These are phyloP conservation scores for Rhagoletis pomonella DNA, from an alignment of 1,140 invertebrate species.

Conservation along the genomic window DNA sequence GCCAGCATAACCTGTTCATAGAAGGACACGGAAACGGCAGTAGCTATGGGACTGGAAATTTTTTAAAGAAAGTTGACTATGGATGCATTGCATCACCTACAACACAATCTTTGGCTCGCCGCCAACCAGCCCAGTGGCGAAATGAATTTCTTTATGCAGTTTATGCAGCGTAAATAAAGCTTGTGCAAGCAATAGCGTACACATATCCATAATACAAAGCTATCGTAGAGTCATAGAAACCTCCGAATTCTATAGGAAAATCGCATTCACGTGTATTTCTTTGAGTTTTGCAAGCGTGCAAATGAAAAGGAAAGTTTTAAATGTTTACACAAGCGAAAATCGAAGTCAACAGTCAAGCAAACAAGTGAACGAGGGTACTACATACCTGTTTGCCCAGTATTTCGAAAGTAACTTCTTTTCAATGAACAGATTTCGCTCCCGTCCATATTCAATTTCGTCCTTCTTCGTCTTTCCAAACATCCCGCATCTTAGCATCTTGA, in stretches of 20 bases:
- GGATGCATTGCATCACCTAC: neutral
- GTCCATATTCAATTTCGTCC: neutral
- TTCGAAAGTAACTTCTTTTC: too few species aligned
- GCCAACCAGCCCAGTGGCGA: neutral
- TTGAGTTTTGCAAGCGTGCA: neutral
- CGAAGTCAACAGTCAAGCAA: neutral
- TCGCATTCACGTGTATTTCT: neutral
- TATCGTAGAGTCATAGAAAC: neutral
- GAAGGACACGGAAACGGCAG: neutral
- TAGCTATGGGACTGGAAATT: neutral
- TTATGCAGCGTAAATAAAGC: neutral
- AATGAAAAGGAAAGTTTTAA: slow-evolving; percentile 23
- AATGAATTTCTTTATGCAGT: neutral
- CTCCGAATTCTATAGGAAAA: neutral
- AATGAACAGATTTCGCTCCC: too few species aligned
- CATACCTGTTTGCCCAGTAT: too few species aligned
- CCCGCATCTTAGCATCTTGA: neutral
- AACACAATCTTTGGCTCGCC: neutral
- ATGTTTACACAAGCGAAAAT: neutral
- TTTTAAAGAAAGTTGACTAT: neutral
- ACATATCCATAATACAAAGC: neutral
- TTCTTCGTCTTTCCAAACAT: neutral
- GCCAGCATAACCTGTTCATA: too few species aligned
- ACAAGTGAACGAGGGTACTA: too few species aligned
- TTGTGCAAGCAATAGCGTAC: neutral